Base-by-base conservation (phyloP, 2,113 vertebrate species). In the Columba livia region DNA sequence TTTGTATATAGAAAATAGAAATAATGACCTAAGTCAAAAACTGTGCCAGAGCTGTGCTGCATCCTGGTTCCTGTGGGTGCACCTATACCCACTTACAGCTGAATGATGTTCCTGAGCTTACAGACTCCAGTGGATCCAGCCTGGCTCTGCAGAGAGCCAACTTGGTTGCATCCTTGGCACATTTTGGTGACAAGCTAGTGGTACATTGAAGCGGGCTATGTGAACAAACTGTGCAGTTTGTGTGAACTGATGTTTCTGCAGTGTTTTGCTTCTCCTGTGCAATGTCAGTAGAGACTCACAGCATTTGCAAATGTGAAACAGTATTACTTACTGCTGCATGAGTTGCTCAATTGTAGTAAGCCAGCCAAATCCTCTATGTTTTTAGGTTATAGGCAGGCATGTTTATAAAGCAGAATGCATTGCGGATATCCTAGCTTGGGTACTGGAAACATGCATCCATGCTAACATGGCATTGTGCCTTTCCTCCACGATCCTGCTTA, bases 401-500 rank as follows among this genome's bases (percentile, higher is more conserved):
- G 67, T 86, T 66, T 60, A 42, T 51, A 42, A 44, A 61, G 32
- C 28, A 60, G 34, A 48, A 24, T 20, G 36, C 28, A 18, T 15
- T n/a, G 58, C 31, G 4, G 24, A 53, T 51, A 15, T 28, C 48
- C 24, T 26, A 21, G 48, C 77, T 40, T 70, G n/a, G 12, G 12
- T 84, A 14, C 42, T 78, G 29, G 48, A 56, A 93, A 23, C 0
- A 0, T 16, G 12, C 34, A 20, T 40, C 48, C 5, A 0, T 48
- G 42, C 78, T 79, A 50, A 51, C 1, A 1, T 20, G 26, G 7
- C 8, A 8, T 80, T 73, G 56, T 71, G 64, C 18, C 40, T 90
- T 70, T 83, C 18, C 38, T 80, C 15, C 1, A 0, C n/a, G 24
- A 42, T 66, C 24, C 5, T 83, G 71, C 18, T 79, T 40, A 67